Base-by-base conservation (phyloP, 1,140 invertebrate genomes). In the Popillia japonica region DNA sequence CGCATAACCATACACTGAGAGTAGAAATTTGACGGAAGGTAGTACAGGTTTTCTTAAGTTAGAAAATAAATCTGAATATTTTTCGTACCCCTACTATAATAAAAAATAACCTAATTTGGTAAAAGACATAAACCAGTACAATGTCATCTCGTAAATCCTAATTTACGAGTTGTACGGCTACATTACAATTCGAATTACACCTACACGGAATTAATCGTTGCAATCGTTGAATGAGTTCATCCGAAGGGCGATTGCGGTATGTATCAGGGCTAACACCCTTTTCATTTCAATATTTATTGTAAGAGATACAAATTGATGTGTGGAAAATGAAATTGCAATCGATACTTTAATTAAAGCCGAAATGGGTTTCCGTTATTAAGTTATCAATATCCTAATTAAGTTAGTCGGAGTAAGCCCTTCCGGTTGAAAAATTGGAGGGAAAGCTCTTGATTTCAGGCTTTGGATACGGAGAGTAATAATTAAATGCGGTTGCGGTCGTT, bases 301-400 rank as follows among this genome's bases (percentile, higher is more conserved):
- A 55, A n/a, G 17, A 55, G 48, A 55, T 55, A 55, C 14, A 55
- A 55, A 55, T 55, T 17, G 48, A 55, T 55, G 48, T 17, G 48
- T 55, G 48, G 48, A 55, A 55, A 55, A 55, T 55, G 48, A 55
- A 55, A 55, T 55, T 55, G 48, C 48, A 55, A 55, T 55, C 48
- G 48, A 55, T 55, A 55, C 48, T 20, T 55, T 55, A 55, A 55
- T 55, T 55, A 55, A 14, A 6, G 48, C n/a, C 48, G 48, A 55
- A 55, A 55, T 55, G n/a, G 48, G 48, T 55, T 55, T 55, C 48
- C 48, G n/a, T 55, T 55, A 55, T 55, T 55, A 55, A 55, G 48
- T 55, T 55, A 55, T 55, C 48, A 55, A 55, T 55, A 55, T 55
- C 48, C 3, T 20, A 55, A 55, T 55, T 55, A n/a, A 55, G 48